These are phyloP conservation scores for Villa cingulata DNA, from an alignment of 2,888 invertebrate genomes.

Conservation along the genomic window DNA sequence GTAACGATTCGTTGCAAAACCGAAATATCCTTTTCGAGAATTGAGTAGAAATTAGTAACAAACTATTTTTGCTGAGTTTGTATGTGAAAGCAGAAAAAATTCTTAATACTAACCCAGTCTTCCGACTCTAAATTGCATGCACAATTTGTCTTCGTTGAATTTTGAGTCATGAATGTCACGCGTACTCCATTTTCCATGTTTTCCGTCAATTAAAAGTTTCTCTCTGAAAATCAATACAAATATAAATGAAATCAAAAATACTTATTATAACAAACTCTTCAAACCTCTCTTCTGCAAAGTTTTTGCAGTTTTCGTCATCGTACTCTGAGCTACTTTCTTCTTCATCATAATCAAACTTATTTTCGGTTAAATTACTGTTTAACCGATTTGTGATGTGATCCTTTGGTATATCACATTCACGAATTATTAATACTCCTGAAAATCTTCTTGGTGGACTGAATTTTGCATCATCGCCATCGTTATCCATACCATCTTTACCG, in stretches of 20 bases:
- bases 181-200: constrained; percentile 48
- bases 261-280: background rate
- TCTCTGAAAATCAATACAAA: background rate
- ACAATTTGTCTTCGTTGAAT: constrained; percentile 73
- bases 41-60: background rate
- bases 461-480: background rate
- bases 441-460: constrained; percentile 9
- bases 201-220: background rate
- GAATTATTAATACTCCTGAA: constrained; percentile 15
- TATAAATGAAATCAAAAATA: too few species aligned
- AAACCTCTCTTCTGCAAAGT: background rate
- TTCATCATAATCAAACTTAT: constrained; percentile 19
- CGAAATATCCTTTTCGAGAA: constrained; percentile 44
- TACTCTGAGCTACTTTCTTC: background rate
- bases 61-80: background rate
- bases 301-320: constrained; percentile 3
- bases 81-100: too few species aligned
- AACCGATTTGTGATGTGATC: background rate
- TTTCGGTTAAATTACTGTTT: constrained; percentile 12
- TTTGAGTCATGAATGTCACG: constrained; percentile 64
- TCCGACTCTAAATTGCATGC: constrained; percentile 61
- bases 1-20: constrained; percentile 58
- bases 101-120: constrained; percentile 42
- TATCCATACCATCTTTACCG: background rate
- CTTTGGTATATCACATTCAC: constrained; percentile 11